Evolutionary conservation across 2,888 invertebrate species (phyloP), one percentile per base, ranked within the genome.

Genomic region (Pseudeuparius sepicola): DNA sequence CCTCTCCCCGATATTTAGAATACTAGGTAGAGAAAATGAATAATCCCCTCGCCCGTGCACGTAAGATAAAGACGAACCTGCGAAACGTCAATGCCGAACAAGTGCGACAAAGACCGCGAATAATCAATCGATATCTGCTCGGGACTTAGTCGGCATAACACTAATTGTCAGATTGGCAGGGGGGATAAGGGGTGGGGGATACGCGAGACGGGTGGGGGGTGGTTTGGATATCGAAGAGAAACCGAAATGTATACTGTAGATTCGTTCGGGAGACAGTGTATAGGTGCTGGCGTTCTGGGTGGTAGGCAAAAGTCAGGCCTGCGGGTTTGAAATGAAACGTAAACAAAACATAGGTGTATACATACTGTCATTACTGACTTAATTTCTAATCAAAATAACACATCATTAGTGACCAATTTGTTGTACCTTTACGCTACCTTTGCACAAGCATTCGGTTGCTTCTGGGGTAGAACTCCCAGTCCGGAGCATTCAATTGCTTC

Each of bases 121-220:
- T 47, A 58, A 61, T 61, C 60, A 60, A 60, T 61, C 60, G 60
- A 60, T 60, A 56, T 54, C 53, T 43, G 6, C 6, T 20, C n/a
- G n/a, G n/a, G n/a, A n/a, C n/a, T 20, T 6, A 20, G 20, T 20
- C 20, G 20, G 20, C 14, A 28, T 10, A 43, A 40, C 40, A 43
- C 43, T 43, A 43, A 43, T 43, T 43, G 43, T 43, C 43, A 38
- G 38, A 40, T 38, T 27, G 31, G 35, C 31, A 36, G 25, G 25
- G 12, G 12, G 12, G 4, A 24, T 24, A 11, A 4, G 4, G 25
- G n/a, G n/a, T n/a, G n/a, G 41, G 24, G 33, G 35, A 39, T 36
- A 37, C 37, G 34, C 25, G 40, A 11, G 28, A 17, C 24, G 11
- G n/a, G 26, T 10, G 9, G 17, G 13, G 29, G 14, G 31, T 20